phyloP scores from a whole-genome alignment of 2,888 invertebrate genomes.

The Blastobasis adustella region DNA sequence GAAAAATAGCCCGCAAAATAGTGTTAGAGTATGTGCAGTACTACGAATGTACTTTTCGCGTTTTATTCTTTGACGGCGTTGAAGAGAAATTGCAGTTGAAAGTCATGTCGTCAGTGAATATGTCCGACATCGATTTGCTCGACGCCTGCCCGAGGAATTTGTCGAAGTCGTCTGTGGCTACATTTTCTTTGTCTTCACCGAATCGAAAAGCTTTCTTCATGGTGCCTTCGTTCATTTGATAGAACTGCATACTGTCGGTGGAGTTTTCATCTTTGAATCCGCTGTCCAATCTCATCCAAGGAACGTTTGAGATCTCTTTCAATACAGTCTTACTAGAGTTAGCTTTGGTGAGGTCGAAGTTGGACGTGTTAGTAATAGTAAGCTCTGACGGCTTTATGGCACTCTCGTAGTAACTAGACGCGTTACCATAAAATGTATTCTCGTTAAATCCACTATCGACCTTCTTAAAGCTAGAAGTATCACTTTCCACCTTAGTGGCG shows the following conservation, averaged over 20 bases:
- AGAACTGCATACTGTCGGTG: conserved; percentile 53
- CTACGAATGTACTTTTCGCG: conserved; percentile 44
- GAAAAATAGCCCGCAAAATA: conserved; percentile 6
- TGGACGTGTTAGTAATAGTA: conserved; percentile 46
- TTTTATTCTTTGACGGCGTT: conserved; percentile 64
- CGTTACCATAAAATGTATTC: conserved; percentile 56
- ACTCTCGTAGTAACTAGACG: conserved; percentile 67
- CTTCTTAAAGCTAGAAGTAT: conserved; percentile 54
- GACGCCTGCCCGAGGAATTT: conserved; percentile 37
- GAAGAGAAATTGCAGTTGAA: conserved; percentile 67
- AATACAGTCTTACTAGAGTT: conserved; percentile 39
- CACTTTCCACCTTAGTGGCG: conserved; percentile 33
- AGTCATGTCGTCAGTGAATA: conserved; percentile 59
- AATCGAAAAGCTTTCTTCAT: conserved; percentile 38
- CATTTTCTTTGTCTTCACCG: conserved; percentile 55
- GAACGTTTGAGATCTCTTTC: conserved; percentile 60
- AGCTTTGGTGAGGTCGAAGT: conserved; percentile 13
- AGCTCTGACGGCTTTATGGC: conserved; percentile 69
- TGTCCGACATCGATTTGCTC: conserved; percentile 58
- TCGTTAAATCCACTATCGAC: conserved; percentile 65
- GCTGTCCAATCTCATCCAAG: conserved; percentile 66
- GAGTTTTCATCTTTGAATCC: conserved; percentile 66
- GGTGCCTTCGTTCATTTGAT: conserved; percentile 30
- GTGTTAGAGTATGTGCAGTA: conserved; percentile 5
- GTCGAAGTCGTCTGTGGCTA: conserved; percentile 39